phyloP scores from a whole-genome alignment of 1,140 invertebrate genomes.

The Anastrepha ludens region DNA sequence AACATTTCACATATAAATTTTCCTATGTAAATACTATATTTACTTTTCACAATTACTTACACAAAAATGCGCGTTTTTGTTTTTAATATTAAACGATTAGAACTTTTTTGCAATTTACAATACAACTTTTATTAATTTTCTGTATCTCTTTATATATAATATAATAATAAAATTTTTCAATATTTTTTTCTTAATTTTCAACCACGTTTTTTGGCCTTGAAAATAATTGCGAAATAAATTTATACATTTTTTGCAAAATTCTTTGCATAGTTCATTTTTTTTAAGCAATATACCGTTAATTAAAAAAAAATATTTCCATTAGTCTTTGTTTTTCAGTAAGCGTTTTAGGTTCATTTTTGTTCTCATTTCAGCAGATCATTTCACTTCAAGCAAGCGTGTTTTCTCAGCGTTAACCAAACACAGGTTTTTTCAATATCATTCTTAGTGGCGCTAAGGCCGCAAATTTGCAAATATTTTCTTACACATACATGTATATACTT shows the following conservation, averaged over 20 bases:
- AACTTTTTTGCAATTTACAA: background rate
- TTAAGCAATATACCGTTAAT: conserved; percentile 21
- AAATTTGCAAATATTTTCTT: background rate
- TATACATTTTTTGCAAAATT: background rate
- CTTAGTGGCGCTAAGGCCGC: background rate
- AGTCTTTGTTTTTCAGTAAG: conserved; percentile 56
- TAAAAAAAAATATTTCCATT: conserved; percentile 17
- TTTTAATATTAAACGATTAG: conserved; percentile 21
- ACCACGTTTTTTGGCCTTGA: no score
- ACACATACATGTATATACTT: conserved; percentile 32
- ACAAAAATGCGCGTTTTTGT: background rate
- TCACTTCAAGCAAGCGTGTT: background rate
- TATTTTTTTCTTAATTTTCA: background rate
- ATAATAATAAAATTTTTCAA: background rate
- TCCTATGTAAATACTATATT: conserved; percentile 18
- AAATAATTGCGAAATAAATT: background rate
- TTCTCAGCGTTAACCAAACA: background rate
- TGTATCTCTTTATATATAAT: background rate
- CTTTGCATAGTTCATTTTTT: background rate
- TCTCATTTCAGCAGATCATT: conserved; percentile 5
- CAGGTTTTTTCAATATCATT: background rate
- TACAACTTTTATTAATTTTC: background rate
- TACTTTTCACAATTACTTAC: conserved; percentile 29
- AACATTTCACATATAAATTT: conserved; percentile 47
- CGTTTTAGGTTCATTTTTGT: conserved; percentile 52